Conservation (phyloP, 2,113 vertebrate species). For the Thoracochromis brauschi region DNA sequence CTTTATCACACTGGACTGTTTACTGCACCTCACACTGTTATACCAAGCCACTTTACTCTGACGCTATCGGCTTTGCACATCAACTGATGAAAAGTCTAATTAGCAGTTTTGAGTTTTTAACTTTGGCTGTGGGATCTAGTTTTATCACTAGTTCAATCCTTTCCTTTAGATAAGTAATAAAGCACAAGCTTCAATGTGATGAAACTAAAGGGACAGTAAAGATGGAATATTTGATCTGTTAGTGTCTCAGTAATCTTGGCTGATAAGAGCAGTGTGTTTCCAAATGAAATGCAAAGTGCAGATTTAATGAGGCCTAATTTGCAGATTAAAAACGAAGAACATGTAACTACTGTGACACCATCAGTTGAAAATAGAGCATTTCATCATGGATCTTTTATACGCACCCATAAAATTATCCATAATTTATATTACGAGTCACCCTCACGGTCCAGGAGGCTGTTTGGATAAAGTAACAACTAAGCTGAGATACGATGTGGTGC, state of each 20-base stretch:
- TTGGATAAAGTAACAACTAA: background rate
- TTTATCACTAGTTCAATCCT: background rate
- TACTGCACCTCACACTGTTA: background rate
- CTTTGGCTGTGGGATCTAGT: background rate
- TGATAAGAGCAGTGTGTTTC: background rate
- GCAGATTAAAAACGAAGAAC: constrained; percentile 32
- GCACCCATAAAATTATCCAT: constrained; percentile 39
- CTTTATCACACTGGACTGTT: background rate
- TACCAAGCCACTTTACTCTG: background rate
- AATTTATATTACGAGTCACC: constrained; percentile 34
- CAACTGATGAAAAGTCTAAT: background rate
- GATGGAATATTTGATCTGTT: background rate
- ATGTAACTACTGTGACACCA: constrained; percentile 28
- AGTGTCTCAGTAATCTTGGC: background rate
- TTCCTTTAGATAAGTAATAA: background rate
- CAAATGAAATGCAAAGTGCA: background rate
- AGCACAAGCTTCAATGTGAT: background rate
- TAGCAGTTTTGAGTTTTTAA: background rate
- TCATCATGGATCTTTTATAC: constrained; percentile 46
- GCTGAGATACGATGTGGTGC: background rate
- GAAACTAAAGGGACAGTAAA: background rate
- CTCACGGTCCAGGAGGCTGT: background rate
- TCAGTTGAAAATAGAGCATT: constrained; percentile 36
- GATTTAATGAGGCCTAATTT: constrained; percentile 53
- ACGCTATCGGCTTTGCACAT: background rate